phyloP scores from a whole-genome alignment of 1,140 invertebrate species.

The Bombus superbus region DNA sequence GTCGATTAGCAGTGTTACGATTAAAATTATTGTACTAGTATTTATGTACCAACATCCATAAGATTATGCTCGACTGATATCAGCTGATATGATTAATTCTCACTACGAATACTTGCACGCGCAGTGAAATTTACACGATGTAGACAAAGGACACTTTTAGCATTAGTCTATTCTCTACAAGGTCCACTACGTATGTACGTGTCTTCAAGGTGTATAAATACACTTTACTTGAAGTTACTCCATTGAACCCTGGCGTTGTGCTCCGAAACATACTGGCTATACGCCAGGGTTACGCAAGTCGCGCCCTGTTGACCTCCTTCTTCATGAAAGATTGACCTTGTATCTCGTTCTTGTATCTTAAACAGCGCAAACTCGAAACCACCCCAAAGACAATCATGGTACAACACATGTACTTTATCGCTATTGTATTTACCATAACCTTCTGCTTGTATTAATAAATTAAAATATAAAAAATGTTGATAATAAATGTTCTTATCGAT shows the following conservation, averaged over 20 bases:
- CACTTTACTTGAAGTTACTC: constrained; percentile 75
- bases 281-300: constrained; percentile 79
- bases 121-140: not conserved
- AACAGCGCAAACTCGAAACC: constrained; percentile 41
- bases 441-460: not conserved
- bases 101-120: constrained; percentile 27
- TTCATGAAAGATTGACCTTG: constrained; percentile 76
- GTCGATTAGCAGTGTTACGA: not conserved
- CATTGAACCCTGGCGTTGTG: constrained; percentile 81
- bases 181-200: constrained; percentile 62
- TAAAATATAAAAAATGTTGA: not conserved
- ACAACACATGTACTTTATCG: not conserved
- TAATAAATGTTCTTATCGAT: not conserved
- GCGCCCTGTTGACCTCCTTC: constrained; percentile 79
- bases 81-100: constrained; percentile 22
- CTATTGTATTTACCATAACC: not conserved
- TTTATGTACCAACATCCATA: too few species aligned
- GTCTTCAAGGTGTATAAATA: constrained; percentile 71
- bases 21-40: not conserved
- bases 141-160: constrained; percentile 60
- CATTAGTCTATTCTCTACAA: constrained; percentile 68
- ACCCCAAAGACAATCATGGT: constrained; percentile 29
- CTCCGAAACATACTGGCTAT: constrained; percentile 70
- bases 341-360: constrained; percentile 64
- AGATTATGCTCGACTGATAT: too few species aligned